Base-by-base conservation (phyloP, 2,113 vertebrate species). In the Festucalex cinctus region DNA sequence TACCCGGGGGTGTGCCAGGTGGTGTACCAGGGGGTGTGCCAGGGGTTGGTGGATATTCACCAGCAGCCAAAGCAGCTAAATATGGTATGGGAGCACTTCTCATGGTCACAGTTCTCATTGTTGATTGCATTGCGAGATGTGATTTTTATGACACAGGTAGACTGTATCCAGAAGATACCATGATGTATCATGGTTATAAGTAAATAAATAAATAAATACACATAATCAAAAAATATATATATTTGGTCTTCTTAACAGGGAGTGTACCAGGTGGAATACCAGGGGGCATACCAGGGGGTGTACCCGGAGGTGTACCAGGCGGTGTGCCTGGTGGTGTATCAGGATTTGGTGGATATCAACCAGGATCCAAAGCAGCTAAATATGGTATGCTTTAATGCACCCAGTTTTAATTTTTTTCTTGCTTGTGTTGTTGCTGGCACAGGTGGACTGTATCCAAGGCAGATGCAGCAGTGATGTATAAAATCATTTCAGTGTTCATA, bases 1-100 rank as follows among this genome's bases (percentile, higher is more conserved):
- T 66, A 0, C 76, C 71, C 56, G 76, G 65, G n/a, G 64, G 37
- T 2, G 43, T 71, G 36, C 70, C 79, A 69, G 73, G 75, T 19
- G 79, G 73, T 0, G 71, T 70, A 0, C 75, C 79, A 6, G 74
- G 76, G 0, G 75, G 68, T 0, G 81, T 84, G 4, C 77, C 70
- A 20, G 56, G 56, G 32, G 5, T 37, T 39, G 58, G 58, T n/a
- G 35, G 58, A n/a, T 60, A 60, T 60, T 20, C 9, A 10, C 58
- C 58, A 60, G 3, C 58, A 36, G 35, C 58, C 9, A 60, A 37
- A 12, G 58, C 35, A 41, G 35, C 9, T 60, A 39, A 39, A n/a
- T 60, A 13, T 22, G 20, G 58, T 60, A 12, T 12, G 20, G 20
- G 3, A 20, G n/a, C 58, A 5, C 4, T 28, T 59, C 3, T 20